These are phyloP conservation scores for Corythornis madagascariensis DNA, from an alignment of 2,113 vertebrate genomes.

Conservation along the genomic window DNA sequence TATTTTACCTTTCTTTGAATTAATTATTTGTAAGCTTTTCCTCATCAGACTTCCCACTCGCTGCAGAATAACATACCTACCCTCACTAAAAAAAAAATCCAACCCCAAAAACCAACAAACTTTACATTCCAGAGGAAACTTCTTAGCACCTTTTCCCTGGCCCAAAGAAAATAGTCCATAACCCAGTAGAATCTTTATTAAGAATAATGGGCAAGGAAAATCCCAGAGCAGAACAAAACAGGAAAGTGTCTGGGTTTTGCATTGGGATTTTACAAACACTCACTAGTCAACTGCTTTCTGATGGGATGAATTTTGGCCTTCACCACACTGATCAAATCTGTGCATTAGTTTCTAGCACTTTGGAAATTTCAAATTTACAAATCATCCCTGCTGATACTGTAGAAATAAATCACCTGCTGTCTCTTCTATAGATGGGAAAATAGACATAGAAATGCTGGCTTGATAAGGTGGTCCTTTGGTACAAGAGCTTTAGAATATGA, in stretches of 20 bases:
- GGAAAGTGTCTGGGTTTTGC: conserved; percentile 73
- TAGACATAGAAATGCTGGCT: background rate
- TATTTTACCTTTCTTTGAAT: conserved; percentile 6
- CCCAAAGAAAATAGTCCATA: conserved; percentile 72
- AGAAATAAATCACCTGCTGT: background rate
- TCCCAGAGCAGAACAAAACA: conserved; percentile 65
- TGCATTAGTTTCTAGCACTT: background rate
- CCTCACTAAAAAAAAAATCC: background rate
- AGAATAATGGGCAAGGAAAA: conserved; percentile 69
- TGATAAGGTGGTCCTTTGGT: background rate
- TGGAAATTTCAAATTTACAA: background rate
- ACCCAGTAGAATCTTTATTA: conserved; percentile 74
- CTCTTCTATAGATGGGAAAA: background rate
- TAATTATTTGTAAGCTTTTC: conserved; percentile 46
- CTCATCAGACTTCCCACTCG: conserved; percentile 21
- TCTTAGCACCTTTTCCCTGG: conserved; percentile 54
- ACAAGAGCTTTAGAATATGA: background rate
- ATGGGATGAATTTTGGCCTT: conserved; percentile 30
- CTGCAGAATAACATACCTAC: conserved; percentile 39
- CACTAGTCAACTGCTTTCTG: conserved; percentile 34
- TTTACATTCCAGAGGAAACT: conserved; percentile 67
- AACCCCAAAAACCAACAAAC: background rate
- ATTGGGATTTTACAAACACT: conserved; percentile 69
- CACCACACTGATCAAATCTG: background rate
- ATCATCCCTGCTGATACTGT: background rate